These are phyloP conservation scores for Castor canadensis DNA, from an alignment of 2,113 vertebrate species.

Conservation along the genomic window DNA sequence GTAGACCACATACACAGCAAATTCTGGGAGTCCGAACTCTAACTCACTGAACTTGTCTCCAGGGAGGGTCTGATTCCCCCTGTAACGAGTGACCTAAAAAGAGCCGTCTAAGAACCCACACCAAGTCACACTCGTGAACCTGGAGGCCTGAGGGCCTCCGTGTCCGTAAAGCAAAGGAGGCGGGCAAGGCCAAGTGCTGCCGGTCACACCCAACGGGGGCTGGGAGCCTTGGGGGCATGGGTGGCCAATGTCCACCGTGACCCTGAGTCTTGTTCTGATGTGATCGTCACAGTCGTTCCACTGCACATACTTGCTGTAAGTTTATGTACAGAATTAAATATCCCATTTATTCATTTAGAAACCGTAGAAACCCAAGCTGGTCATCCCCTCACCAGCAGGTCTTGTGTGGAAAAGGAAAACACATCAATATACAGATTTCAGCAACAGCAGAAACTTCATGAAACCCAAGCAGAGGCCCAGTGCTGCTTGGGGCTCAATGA, in stretches of 20 bases:
- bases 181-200: too few relatives aligned
- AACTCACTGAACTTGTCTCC: not conserved
- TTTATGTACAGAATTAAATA: constrained; percentile 77
- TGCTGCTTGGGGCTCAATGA: constrained; percentile 58
- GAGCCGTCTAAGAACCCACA: too few relatives aligned
- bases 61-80: too few relatives aligned
- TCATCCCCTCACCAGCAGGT: constrained; percentile 22
- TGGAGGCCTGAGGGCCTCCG: too few relatives aligned
- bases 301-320: constrained; percentile 57
- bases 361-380: constrained; percentile 62
- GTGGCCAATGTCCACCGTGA: not conserved
- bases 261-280: not conserved
- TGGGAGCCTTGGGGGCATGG: too few relatives aligned
- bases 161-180: too few relatives aligned
- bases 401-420: constrained; percentile 46
- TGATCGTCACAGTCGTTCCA: constrained; percentile 70
- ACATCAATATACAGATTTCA: constrained; percentile 49
- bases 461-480: not conserved
- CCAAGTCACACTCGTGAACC: too few relatives aligned
- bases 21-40: not conserved
- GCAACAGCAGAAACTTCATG: constrained; percentile 61
- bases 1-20: not conserved
- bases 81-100: too few relatives aligned
- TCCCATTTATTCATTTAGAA: constrained; percentile 69
- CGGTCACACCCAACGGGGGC: too few relatives aligned